Base-by-base conservation (phyloP, 2,113 vertebrate genomes). In the Corvus hawaiiensis region DNA sequence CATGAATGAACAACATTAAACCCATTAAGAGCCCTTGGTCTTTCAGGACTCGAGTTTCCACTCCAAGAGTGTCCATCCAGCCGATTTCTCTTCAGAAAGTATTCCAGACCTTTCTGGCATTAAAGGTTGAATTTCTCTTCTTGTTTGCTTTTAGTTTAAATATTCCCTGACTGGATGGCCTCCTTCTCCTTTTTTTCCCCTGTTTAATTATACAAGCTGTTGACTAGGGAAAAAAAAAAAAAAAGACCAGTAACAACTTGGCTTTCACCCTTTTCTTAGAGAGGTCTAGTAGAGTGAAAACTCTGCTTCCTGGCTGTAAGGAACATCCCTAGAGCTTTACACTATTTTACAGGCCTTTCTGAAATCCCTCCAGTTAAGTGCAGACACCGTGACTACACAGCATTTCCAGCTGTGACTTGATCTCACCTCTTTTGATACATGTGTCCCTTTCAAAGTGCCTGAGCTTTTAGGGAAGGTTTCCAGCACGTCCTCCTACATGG, bases 381-480 rank as follows among this genome's bases (percentile, higher is more conserved):
- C 28, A 62, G 46, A 46, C 37, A 59, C 27, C 19, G 37, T 39
- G 30, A 59, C 41, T 83, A 23, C 54, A 33, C 14, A 30, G 17
- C 0, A 0, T 46, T 77, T 90, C 72, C 63, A 55, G 1, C n/a
- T 51, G n/a, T 27, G 72, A 58, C 13, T 61, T 76, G n/a, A 69
- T 75, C 62, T 91, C 35, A 51, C 7, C 6, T 71, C 69, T 84
- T 84, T 11, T 15, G 59, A 61, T 39, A 22, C 8, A 3, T 0
- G 1, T 16, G 3, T 64, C 37, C 41, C 56, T 85, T 39, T 37
- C 63, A 77, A 74, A 86, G 35, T 30, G 6, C 33, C 51, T 75
- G 17, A 71, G 63, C 17, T 74, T 69, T 80, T n/a, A n/a, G 23
- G 6, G 22, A 64, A 66, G 18, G 33, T 41, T 78, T 87, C 37